These are phyloP conservation scores for Eueremaeus valkanovi DNA, from an alignment of 2,888 invertebrate species.

Conservation along the genomic window DNA sequence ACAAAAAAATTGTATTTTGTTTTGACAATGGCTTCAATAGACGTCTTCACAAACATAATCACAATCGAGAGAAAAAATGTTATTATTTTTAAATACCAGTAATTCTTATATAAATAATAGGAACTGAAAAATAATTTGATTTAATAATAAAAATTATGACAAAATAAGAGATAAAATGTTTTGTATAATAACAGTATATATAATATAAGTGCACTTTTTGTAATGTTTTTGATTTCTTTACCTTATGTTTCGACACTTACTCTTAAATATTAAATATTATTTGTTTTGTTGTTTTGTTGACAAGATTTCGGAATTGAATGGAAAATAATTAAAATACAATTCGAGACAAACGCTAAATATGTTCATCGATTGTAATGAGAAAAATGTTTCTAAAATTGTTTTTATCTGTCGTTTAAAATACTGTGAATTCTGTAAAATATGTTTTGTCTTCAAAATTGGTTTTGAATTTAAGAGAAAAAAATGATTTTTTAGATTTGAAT, in stretches of 20 bases:
- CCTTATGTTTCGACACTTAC: too few species aligned
- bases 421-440: neutral
- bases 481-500: too few species aligned
- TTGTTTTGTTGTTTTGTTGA: neutral
- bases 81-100: conserved; percentile 4
- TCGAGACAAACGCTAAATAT: neutral
- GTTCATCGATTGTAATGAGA: neutral
- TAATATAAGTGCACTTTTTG: conserved; percentile 30
- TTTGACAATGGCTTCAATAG: conserved; percentile 17
- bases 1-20: conserved; percentile 11
- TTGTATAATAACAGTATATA: neutral
- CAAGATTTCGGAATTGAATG: neutral
- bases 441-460: conserved; percentile 7
- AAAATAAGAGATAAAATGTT: neutral
- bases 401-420: neutral
- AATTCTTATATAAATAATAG: conserved; percentile 8
- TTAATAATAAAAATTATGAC: conserved; percentile 1
- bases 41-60: conserved; percentile 12
- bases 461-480: too few species aligned
- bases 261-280: too few species aligned
- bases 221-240: neutral
- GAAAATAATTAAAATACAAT: neutral
- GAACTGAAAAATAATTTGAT: conserved; percentile 10
- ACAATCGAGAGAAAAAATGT: conserved; percentile 1
- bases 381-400: neutral